Base-by-base conservation (phyloP, 2,888 invertebrate genomes). In the Lasioglossum oenotherae region DNA sequence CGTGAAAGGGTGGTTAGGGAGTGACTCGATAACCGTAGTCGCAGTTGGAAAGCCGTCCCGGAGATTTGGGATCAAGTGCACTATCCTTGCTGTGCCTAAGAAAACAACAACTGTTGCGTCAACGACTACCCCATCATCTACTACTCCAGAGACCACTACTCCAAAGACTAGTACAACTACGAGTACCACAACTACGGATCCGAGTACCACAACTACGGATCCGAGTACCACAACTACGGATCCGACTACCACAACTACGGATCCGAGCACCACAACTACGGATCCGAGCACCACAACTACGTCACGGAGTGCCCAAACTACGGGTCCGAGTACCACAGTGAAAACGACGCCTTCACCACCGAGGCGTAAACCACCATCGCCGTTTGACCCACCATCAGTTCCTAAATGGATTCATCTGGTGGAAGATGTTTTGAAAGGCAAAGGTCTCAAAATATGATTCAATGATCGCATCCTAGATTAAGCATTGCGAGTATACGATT, bases 1-100 rank as follows among this genome's bases (percentile, higher is more conserved):
- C 41, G 6, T 87, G n/a, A 79, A 74, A 82, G 92, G 92, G 41
- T 89, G 85, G n/a, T 49, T 92, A 0, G 89, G 84, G 16, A 10
- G 10, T 14, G 38, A 14, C 3, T 77, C 69, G 16, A 27, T 93
- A 38, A 74, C 85, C 2, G 49, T 91, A 8, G 0, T 72, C 2
- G 89, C 82, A 31, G 14, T 82, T 60, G 89, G 91, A 74, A 41
- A n/a, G 64, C 67, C 49, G 0, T 87, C 89, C 8, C 23, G 74
- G 60, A 90, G 86, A 41, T 2, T 93, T 0, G 6, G 69, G 27
- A 41, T 91, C 38, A 81, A 75, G 23, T 82, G 92, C 16, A 78
- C 87, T 16, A 88, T 90, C 77, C 90, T 84, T 72, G 91, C 87
- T 64, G 71, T 38, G 27, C 76, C 41, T 57, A 6, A 27, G 64